Evolutionary conservation across 2,888 invertebrate genomes (phyloP), one percentile per base, ranked within the genome.

Genomic region (Apodemia zela): DNA sequence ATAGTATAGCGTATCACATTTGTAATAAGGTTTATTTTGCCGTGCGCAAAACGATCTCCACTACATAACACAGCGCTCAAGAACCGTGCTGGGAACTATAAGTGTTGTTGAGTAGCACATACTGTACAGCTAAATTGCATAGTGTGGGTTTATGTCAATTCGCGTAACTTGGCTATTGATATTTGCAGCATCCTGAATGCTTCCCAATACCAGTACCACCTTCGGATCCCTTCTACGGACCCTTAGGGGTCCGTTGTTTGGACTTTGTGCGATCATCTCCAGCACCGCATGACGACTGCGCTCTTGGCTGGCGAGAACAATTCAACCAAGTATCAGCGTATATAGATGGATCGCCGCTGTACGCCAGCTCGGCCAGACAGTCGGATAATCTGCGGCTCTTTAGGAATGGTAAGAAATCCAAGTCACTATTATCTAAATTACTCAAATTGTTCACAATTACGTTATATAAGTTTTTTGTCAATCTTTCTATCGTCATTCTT

Each of bases 191-290:
- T 84, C 97, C 97, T 0, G 96, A 97, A 76, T 98, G 97, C 80
- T 86, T 97, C 71, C 96, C 97, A 0, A 97, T 98, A 70, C 85
- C 93, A 62, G 96, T 97, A 0, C 94, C 95, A 0, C 76, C 87
- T 0, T 93, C 94, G 29, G 97, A 97, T 81, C 93, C 94, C 13
- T 96, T 96, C 87, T 93, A 95, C 74, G 93, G 94, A 0, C 93
- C 93, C 0, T 92, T 95, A 29, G 95, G 95, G 0, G 93, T 96
- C 1, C 92, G 93, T 1, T 97, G 97, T 74, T 85, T 97, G 77
- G 97, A 97, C 85, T 97, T 97, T 78, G 92, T 96, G 21, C 92
- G 97, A 0, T 97, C 97, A 11, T 95, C 96, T 0, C 95, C 97
- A 0, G 95, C 97, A 0, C 96, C 97, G 2, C 90, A 95, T 3